phyloP scores from a whole-genome alignment of 2,113 vertebrate species.

The Solenodon paradoxus region DNA sequence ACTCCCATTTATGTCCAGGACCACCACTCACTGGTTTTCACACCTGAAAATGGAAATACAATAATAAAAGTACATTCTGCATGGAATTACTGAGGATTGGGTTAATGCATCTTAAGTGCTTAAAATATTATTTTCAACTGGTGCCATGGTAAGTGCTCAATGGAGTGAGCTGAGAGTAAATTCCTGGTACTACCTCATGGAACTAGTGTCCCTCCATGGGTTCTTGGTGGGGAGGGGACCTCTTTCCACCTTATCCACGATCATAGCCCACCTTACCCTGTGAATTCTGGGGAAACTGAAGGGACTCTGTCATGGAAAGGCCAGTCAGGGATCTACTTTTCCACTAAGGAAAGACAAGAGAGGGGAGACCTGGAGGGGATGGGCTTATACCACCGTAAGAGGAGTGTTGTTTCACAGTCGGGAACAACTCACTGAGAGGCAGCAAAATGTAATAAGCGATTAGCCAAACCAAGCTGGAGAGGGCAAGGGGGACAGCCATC shows the following conservation, averaged over 20 bases:
- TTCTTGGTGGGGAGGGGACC: background rate
- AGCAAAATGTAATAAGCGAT: background rate
- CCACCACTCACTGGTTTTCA: background rate
- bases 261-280: background rate
- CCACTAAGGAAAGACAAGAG: background rate
- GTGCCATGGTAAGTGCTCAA: background rate
- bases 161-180: background rate
- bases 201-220: too few species aligned
- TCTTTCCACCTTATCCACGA: background rate
- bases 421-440: background rate
- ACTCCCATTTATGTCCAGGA: too few species aligned
- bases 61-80: background rate
- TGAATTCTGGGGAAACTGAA: background rate
- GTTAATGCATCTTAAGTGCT: background rate
- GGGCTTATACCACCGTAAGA: background rate
- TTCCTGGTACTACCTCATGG: rapidly evolving
- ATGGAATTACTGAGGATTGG: background rate
- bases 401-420: background rate
- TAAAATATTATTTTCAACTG: background rate
- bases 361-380: background rate
- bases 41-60: background rate
- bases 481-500: background rate
- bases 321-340: background rate
- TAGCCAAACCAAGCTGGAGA: background rate
- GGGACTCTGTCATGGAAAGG: background rate